A percentile compares a stretch with the other conserved stretches of the same genome.
These are phyloP conservation scores for Scrobipalpa atriplicella DNA, from an alignment of 2,888 invertebrate species.

Conservation along the genomic window DNA sequence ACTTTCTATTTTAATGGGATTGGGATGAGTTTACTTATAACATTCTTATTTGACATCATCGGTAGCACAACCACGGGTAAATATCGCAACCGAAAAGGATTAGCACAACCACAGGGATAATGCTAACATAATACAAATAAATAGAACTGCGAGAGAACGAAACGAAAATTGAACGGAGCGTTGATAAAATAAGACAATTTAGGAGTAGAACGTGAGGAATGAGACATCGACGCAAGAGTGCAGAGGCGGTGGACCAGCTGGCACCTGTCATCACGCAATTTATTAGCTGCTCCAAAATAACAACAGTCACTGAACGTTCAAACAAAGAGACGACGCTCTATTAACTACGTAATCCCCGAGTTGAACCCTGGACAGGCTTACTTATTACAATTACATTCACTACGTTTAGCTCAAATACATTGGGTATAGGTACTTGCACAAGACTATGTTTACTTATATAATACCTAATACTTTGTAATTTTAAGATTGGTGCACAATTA, in stretches of 20 bases:
- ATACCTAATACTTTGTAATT: constrained; percentile 39
- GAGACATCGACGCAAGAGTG: constrained; percentile 82
- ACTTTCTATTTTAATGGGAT: constrained; percentile 35
- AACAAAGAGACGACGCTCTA: constrained; percentile 80
- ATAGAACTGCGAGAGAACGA: constrained; percentile 70
- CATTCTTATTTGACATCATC: constrained; percentile 9
- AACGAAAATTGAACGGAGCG: constrained; percentile 80
- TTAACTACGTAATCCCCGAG: constrained; percentile 47
- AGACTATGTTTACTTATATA: constrained; percentile 37
- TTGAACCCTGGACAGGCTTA: not conserved
- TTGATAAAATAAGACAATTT: constrained; percentile 82
- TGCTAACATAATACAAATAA: constrained; percentile 69
- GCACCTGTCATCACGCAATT: constrained; percentile 83
- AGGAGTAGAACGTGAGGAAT: constrained; percentile 81
- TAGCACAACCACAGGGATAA: constrained; percentile 60
- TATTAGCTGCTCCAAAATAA: constrained; percentile 82
- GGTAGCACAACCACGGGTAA: constrained; percentile 2
- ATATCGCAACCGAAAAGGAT: constrained; percentile 47
- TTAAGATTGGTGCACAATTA: constrained; percentile 44
- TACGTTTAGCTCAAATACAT: not conserved
- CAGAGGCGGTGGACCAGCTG: constrained; percentile 82
- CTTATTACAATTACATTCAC: constrained; percentile 1
- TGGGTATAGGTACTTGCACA: too few relatives aligned
- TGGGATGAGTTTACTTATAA: not conserved
- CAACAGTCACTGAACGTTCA: constrained; percentile 77